phyloP scores from a whole-genome alignment of 2,113 vertebrate genomes.

The Boulengeromyrus knoepffleri region DNA sequence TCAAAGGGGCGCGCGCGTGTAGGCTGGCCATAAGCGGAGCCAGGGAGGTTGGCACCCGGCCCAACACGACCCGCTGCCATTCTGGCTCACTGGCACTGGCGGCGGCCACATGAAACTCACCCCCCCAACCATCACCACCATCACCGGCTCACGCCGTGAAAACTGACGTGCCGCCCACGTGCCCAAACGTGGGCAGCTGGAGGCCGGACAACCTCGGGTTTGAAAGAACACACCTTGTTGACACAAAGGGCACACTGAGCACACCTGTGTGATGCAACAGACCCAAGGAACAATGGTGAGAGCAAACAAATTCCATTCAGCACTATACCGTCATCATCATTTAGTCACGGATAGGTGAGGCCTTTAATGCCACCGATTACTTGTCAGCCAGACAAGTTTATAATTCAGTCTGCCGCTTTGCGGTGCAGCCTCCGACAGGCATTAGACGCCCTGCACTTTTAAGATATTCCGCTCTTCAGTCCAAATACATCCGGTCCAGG shows the following conservation, averaged over 20 bases:
- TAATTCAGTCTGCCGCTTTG: background rate
- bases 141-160: background rate
- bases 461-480: background rate
- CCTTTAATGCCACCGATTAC: background rate
- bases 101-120: background rate
- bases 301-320: background rate
- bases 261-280: constrained; percentile 1
- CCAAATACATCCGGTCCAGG: background rate
- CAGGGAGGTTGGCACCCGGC: background rate
- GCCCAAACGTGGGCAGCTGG: background rate
- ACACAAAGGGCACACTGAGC: background rate
- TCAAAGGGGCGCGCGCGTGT: background rate
- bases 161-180: background rate
- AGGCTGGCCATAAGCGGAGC: background rate
- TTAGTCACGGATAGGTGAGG: background rate
- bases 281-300: background rate
- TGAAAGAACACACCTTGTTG: background rate
- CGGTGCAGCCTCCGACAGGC: background rate
- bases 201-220: background rate
- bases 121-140: background rate
- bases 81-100: background rate
- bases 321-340: background rate
- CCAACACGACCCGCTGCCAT: background rate
- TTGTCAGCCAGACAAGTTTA: background rate
- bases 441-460: background rate